phyloP scores from a whole-genome alignment of 2,888 invertebrate genomes.

The Fabriciana adippe region DNA sequence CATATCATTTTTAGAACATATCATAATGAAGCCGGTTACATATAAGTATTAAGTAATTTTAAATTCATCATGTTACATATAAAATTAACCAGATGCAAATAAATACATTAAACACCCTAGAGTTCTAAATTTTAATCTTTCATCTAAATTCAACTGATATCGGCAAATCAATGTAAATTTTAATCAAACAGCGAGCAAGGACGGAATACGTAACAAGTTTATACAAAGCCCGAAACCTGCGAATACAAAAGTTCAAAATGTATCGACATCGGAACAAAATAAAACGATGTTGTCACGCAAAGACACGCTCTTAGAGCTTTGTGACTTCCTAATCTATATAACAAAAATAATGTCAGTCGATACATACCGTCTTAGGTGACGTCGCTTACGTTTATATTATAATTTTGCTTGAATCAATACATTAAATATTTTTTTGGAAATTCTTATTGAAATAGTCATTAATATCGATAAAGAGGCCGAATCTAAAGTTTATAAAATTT shows the following conservation, averaged over 20 bases:
- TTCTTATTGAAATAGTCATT: too few relatives aligned
- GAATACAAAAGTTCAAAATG: slow-evolving; percentile 26
- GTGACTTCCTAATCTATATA: slow-evolving; percentile 8
- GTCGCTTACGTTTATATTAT: background rate
- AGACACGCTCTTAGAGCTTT: background rate
- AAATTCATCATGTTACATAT: too few relatives aligned
- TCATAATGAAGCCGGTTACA: too few relatives aligned
- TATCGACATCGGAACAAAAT: slow-evolving; percentile 11
- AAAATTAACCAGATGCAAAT: too few relatives aligned
- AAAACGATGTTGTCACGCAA: slow-evolving; percentile 9
- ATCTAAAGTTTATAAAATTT: too few relatives aligned
- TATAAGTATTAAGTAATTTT: too few relatives aligned
- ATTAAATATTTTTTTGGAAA: too few relatives aligned
- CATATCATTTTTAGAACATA: too few relatives aligned
- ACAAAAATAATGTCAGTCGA: background rate
- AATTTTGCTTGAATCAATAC: too few relatives aligned
- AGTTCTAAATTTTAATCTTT: background rate
- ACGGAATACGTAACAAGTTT: slow-evolving; percentile 20
- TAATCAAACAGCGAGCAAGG: background rate
- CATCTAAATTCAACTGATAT: slow-evolving; percentile 8
- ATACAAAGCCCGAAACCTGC: slow-evolving; percentile 1
- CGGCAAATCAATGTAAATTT: background rate
- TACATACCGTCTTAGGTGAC: too few relatives aligned
- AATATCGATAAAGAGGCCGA: too few relatives aligned
- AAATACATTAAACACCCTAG: background rate